Evolutionary conservation across 2,113 vertebrate species (phyloP).

Genomic region (Eclectus roratus): DNA sequence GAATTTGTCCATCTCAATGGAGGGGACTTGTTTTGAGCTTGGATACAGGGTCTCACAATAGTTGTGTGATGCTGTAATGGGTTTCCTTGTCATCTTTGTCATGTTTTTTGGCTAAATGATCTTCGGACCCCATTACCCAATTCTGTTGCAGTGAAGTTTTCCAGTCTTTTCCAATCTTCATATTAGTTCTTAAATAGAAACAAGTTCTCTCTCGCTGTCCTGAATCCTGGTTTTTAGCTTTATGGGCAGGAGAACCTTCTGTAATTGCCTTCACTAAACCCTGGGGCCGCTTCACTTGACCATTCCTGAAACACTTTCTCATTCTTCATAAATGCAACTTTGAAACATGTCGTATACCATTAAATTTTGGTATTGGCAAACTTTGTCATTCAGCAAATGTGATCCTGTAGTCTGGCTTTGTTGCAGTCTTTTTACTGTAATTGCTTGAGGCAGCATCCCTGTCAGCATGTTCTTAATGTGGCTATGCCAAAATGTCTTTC

Average conservation of each 20-base stretch:
- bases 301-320: neutral
- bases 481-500: neutral
- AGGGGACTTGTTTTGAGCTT: neutral
- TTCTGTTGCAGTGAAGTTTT: neutral
- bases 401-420: neutral
- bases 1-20: neutral
- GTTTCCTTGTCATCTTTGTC: neutral
- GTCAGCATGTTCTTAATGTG: neutral
- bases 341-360: too few species aligned
- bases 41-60: neutral
- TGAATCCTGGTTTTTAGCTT: neutral
- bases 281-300: neutral
- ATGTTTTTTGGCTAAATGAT: neutral
- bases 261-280: neutral
- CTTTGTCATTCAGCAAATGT: neutral
- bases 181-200: neutral
- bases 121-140: accelerated
- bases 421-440: neutral
- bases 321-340: neutral
- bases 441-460: neutral
- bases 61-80: neutral
- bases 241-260: neutral
- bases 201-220: neutral
- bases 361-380: neutral
- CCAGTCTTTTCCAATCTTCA: neutral